These are phyloP conservation scores for Petaurus breviceps DNA, from an alignment of 2,113 vertebrate genomes.

Conservation along the genomic window DNA sequence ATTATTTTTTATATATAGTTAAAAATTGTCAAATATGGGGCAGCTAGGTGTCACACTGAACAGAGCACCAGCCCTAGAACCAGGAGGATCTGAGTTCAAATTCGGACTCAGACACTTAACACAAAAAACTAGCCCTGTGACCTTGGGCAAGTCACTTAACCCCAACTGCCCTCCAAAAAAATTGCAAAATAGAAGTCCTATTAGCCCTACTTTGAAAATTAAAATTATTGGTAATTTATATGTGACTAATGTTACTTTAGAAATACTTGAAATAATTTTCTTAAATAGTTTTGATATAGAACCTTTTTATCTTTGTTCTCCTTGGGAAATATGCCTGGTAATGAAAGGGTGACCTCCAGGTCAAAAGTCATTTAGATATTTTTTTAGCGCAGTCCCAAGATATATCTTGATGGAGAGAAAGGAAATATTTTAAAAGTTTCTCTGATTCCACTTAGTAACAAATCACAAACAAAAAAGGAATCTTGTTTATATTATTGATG, in stretches of 20 bases:
- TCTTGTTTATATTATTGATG: constrained; percentile 6
- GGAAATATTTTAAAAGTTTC: constrained; percentile 23
- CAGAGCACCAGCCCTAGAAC: too few species aligned
- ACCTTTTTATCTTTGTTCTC: neutral
- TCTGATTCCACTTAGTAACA: constrained; percentile 29
- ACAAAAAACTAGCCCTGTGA: too few species aligned
- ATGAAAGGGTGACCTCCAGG: neutral
- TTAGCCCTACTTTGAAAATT: neutral
- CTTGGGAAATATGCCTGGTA: neutral
- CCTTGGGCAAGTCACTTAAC: too few species aligned
- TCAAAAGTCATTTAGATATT: constrained; percentile 35
- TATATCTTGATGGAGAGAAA: constrained; percentile 28
- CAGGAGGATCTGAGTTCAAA: too few species aligned
- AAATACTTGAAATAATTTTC: neutral
- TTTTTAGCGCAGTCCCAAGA: constrained; percentile 26
- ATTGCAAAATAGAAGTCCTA: too few species aligned
- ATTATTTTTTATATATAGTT: neutral
- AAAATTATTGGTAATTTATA: neutral
- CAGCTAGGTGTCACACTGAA: too few species aligned
- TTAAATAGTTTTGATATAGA: neutral
- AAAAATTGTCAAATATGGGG: neutral
- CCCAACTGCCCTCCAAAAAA: too few species aligned
- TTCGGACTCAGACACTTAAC: too few species aligned
- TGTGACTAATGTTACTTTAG: neutral
- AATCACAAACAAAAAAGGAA: neutral